Conservation (phyloP, 2,113 vertebrate species). For the Myotis davidii region DNA sequence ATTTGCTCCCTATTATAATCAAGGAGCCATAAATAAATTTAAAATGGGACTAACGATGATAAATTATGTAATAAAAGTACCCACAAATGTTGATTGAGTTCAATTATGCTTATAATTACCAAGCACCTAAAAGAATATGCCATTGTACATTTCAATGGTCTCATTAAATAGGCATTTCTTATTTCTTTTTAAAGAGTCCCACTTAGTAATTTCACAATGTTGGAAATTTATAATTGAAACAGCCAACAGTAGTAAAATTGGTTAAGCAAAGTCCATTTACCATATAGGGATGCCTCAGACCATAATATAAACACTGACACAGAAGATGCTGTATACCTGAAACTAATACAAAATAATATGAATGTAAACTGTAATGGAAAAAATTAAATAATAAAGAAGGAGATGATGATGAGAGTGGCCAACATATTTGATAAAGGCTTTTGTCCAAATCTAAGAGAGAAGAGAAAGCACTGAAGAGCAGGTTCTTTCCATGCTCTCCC, state of each 20-base stretch:
- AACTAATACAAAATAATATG: background rate
- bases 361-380: background rate
- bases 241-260: background rate
- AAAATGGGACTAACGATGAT: background rate
- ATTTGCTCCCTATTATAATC: background rate
- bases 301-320: background rate
- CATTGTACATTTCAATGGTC: background rate
- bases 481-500: background rate
- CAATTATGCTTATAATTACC: slow-evolving; percentile 18
- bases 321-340: background rate
- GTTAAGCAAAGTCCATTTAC: slow-evolving; percentile 33
- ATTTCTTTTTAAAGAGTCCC: slow-evolving; percentile 19
- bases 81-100: slow-evolving; percentile 1
- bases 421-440: background rate
- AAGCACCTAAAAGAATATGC: background rate
- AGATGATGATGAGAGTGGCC: background rate
- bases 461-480: background rate
- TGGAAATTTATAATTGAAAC: slow-evolving; percentile 57
- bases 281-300: background rate
- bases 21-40: slow-evolving; percentile 11
- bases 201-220: slow-evolving; percentile 22
- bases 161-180: slow-evolving; percentile 48
- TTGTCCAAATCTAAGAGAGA: background rate
- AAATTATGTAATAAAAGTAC: background rate
- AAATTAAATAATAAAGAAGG: background rate